A percentile compares a stretch with the other conserved stretches of the same genome.
phyloP scores from a whole-genome alignment of 2,888 invertebrate genomes.

The Thymelicus sylvestris region DNA sequence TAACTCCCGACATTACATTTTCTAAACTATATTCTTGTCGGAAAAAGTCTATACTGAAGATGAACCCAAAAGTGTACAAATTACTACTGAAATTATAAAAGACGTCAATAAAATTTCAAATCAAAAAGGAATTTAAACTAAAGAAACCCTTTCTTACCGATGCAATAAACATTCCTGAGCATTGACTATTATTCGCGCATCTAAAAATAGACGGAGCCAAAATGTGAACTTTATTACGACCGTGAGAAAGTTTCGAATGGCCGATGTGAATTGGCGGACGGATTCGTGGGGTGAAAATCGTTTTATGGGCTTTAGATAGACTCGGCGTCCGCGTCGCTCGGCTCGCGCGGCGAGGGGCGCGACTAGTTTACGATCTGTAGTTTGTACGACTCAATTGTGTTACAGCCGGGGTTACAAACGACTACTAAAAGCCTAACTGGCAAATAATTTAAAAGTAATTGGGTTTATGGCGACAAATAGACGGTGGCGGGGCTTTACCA shows the following conservation, averaged over 20 bases:
- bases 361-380: slow-evolving; percentile 34
- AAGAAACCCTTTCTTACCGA: slow-evolving; percentile 1
- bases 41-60: too few relatives aligned
- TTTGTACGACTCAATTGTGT: slow-evolving; percentile 38
- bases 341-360: slow-evolving; percentile 12
- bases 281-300: slow-evolving; percentile 29
- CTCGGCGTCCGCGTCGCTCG: slow-evolving; percentile 5
- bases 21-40: too few relatives aligned
- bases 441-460: slow-evolving; percentile 38
- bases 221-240: slow-evolving; percentile 31
- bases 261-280: slow-evolving; percentile 22
- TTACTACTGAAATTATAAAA: not conserved
- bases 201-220: slow-evolving; percentile 3
- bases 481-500: slow-evolving; percentile 17
- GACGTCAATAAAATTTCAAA: not conserved
- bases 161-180: slow-evolving; percentile 27
- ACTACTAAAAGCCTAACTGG: slow-evolving; percentile 33
- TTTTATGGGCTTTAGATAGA: slow-evolving; percentile 35
- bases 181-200: slow-evolving; percentile 16
- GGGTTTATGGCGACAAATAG: slow-evolving; percentile 36
- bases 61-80: not conserved
- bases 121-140: slow-evolving; percentile 6
- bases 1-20: too few relatives aligned
- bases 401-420: slow-evolving; percentile 24
- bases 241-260: slow-evolving; percentile 30